Percentiles rank a stretch among this genome's conserved stretches.
These are phyloP conservation scores for Electrophaes corylata DNA, from an alignment of 2,888 invertebrate genomes.

Conservation along the genomic window DNA sequence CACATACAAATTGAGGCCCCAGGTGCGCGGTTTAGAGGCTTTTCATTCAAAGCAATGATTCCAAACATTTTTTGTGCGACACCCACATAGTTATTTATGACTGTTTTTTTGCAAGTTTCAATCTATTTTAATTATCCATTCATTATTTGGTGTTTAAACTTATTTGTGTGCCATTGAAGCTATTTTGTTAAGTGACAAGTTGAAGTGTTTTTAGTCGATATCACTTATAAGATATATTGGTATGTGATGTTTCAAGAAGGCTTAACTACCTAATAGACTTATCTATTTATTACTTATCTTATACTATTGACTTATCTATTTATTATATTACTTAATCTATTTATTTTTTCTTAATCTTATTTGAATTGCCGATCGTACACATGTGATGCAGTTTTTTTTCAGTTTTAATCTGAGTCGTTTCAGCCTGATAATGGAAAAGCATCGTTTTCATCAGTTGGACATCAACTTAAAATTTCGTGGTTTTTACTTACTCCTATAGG, in stretches of 20 bases:
- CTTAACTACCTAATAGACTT: not conserved
- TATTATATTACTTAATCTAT: no score
- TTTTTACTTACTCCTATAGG: no score
- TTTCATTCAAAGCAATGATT: conserved; percentile 38
- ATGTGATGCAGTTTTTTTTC: no score
- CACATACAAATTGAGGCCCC: conserved; percentile 54
- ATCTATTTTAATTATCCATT: conserved; percentile 5
- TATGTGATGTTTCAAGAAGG: conserved; percentile 4
- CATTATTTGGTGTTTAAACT: conserved; percentile 4
- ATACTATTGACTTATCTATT: no score
- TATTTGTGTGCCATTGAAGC: conserved; percentile 10
- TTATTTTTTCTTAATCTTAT: no score
- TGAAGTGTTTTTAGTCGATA: conserved; percentile 9
- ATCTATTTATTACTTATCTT: no score
- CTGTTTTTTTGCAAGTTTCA: conserved; percentile 19
- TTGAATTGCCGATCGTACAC: no score
- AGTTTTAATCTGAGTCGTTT: no score
- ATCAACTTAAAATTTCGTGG: no score
- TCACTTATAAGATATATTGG: not conserved
- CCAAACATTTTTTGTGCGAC: conserved; percentile 29
- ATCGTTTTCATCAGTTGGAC: no score
- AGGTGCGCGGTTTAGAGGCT: conserved; percentile 27
- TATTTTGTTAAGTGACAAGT: not conserved
- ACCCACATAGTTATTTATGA: conserved; percentile 13
- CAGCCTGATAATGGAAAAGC: no score